Base-by-base conservation (phyloP, 2,888 invertebrate species). In the Vanessa cardui region DNA sequence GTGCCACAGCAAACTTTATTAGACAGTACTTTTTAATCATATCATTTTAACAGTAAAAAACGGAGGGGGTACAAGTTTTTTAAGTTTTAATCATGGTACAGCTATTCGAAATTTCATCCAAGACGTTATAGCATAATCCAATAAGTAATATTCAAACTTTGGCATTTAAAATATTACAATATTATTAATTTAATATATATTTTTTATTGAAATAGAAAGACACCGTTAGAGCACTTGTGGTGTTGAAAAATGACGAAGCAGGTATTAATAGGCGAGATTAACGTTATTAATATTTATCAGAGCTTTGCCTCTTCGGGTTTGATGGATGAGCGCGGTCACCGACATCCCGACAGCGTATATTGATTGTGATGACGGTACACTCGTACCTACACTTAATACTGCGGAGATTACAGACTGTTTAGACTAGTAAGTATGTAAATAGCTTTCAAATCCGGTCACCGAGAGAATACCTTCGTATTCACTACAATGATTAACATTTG, bases 291-390 rank as follows among this genome's bases (percentile, higher is more conserved):
- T 65, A 72, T 65, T 65, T 58, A 59, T 56, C 56, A 54, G 56
- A 70, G 64, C 58, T 39, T 52, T 56, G 58, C 61, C 65, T 64
- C 69, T 69, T 49, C 64, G 66, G 39, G 69, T 52, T 66, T 73
- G 73, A 73, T 68, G 64, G 73, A 73, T 72, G 72, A 68, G 66
- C 21, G 50, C 66, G 20, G 46, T 21, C 31, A 52, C 60, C 50
- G 44, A 62, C 56, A 56, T 26, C 62, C 66, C 58, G 61, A 73
- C 70, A 73, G 52, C 52, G 49, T 50, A 47, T 39, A 58, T 50
- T 47, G 31, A 44, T 21, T 33, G 31, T 58, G 61, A 15, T 59
- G 46, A 47, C 49, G 39, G 47, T 45, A 15, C 31, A 54, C 31
- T 54, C 31, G 26, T 26, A 26, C 49, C 15, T 15, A 58, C 6